Evolutionary conservation across 1,140 invertebrate genomes (phyloP), one percentile per base, ranked within the genome.

Genomic region (Neotoxoptera formosana): DNA sequence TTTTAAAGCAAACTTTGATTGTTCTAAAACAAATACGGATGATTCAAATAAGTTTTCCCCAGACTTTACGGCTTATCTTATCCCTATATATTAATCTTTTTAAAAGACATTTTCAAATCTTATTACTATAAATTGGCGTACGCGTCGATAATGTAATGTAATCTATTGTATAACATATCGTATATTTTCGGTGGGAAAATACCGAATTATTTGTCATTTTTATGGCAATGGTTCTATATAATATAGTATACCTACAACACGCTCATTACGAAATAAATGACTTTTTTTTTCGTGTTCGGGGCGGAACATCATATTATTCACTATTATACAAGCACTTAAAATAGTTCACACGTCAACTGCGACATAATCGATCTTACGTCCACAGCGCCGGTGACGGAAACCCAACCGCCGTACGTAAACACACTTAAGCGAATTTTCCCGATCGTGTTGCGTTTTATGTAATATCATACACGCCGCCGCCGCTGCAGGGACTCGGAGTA

Each of bases 371-470:
- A n/a, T 76, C 30, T 17, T n/a, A n/a, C 17, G 60, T 76, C 14
- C n/a, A 17, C n/a, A 76, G 17, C 30, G 14, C 30, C 30, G 60
- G 51, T 53, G 51, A n/a, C 45, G 25, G n/a, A 86, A 86, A 86
- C 23, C 14, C 6, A 47, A 86, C 41, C 14, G 2, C 21, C 8
- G 1, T n/a, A 21, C 1, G 48, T 34, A 89, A 89, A 89, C 87
- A 89, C 34, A 89, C 87, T 89, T 89, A 36, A n/a, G 47, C n/a
- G 87, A 53, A 89, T 53, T 51, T 89, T 36, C 30, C 30, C 86
- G 86, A 87, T 87, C 86, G 21, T 47, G 86, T 48, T 48, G 45
- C 87, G 48, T 89, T 89, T 36, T 53, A 53, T 89, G 30, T 87
- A 87, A 87, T 87, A 87, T 87, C 84, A 87, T 87, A 21, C 34